phyloP scores from a whole-genome alignment of 1,140 invertebrate species.

The Neocloeon triangulifer region DNA sequence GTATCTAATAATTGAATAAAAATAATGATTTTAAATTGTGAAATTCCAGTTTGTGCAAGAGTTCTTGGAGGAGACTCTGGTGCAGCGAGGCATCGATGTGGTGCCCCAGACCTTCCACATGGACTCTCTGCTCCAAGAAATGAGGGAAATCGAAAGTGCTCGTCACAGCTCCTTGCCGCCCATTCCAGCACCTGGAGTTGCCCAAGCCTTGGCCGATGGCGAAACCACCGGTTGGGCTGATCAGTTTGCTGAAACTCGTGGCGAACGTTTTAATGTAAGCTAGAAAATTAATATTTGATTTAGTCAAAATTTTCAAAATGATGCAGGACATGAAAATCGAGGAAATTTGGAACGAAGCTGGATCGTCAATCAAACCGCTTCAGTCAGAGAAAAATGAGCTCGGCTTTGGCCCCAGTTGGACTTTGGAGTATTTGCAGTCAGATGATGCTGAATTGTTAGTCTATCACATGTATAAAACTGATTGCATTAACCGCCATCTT shows the following conservation, averaged over 20 bases:
- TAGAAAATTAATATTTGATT: constrained; percentile 2
- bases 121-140: constrained; percentile 28
- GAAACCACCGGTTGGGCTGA: constrained; percentile 23
- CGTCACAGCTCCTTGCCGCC: constrained; percentile 20
- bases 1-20: no score
- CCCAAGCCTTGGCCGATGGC: constrained; percentile 17
- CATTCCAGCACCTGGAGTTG: constrained; percentile 24
- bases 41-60: constrained; percentile 38
- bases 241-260: constrained; percentile 29
- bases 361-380: constrained; percentile 4
- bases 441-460: constrained; percentile 15
- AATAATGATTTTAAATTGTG: no score
- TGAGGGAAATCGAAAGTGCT: constrained; percentile 24
- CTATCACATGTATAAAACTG: constrained; percentile 1
- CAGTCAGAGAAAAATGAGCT: constrained; percentile 15
- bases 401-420: constrained; percentile 27
- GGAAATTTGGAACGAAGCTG: constrained; percentile 18
- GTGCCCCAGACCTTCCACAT: constrained; percentile 52
- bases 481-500: not conserved
- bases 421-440: constrained; percentile 31
- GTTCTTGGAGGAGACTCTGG: constrained; percentile 36
- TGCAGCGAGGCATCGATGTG: constrained; percentile 18
- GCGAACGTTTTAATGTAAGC: constrained; percentile 26
- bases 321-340: no score
- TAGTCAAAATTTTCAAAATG: no score